phyloP scores from a whole-genome alignment of 2,113 vertebrate genomes.

The Rhizomys pruinosus region DNA sequence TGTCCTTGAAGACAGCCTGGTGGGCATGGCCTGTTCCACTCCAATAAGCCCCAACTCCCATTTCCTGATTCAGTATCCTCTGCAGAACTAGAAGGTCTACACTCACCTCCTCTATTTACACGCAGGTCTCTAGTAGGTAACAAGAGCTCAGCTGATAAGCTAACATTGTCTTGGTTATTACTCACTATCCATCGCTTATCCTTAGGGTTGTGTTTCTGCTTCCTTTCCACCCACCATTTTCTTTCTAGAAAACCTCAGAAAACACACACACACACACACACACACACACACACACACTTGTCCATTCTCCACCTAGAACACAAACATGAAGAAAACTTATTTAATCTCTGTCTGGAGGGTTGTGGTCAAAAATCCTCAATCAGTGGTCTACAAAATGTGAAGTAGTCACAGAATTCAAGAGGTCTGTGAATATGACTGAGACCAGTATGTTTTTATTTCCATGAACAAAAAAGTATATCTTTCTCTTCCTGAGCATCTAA shows the following conservation, averaged over 20 bases:
- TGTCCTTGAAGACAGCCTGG: background rate
- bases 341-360: background rate
- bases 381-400: background rate
- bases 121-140: background rate
- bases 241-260: background rate
- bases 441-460: conserved; percentile 5
- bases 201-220: conserved; percentile 3
- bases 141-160: background rate
- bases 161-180: background rate
- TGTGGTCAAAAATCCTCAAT: background rate
- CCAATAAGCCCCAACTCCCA: background rate
- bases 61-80: background rate
- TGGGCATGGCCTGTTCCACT: background rate
- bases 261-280: too few species aligned
- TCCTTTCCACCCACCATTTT: background rate
- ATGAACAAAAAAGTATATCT: background rate
- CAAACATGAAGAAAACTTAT: too few species aligned
- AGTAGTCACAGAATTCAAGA: background rate
- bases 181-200: background rate
- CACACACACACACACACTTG: too few species aligned
- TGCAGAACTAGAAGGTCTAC: background rate
- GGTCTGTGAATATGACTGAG: background rate
- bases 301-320: too few species aligned
- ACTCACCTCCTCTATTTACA: too few species aligned
- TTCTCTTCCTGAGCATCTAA: background rate